Evolutionary conservation across 1,140 invertebrate genomes (phyloP), one percentile per base, ranked within the genome.

Genomic region (Trichoplusia ni): DNA sequence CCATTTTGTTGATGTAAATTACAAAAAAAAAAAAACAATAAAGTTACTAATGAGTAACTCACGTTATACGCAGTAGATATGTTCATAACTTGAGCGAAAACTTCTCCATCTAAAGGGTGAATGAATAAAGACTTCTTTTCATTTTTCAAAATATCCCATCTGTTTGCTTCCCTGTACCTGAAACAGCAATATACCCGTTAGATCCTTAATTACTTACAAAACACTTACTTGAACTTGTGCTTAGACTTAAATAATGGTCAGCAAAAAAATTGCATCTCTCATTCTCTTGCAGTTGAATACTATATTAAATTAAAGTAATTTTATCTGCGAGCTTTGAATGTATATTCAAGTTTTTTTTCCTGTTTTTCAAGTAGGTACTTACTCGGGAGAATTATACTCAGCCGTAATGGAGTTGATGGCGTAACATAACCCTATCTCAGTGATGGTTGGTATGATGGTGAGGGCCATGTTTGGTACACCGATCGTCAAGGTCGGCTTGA

Each of bases 21-120:
- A 23, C 82, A 13, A 35, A 19, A 16, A 2, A 33, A 33, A 4
- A 8, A 2, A 4, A 3, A 29, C 11, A 7, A 13, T 7, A 40
- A 21, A 9, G n/a, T 7, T 4, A 44, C 16, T 2, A 1, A n/a
- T n/a, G n/a, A n/a, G n/a, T n/a, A n/a, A 13, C 25, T 29, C 82
- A 93, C 93, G 73, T 92, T 89, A 71, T 93, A 94, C 13, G 92
- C 90, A 2, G 92, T 92, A 0, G 93, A 93, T 37, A 94, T 89
- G 58, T 94, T 94, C n/a, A 94, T 92, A n/a, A 94, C 90, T 77
- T 94, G 93, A 0, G 93, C 92, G 75, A 94, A 94, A 9, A 94
- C 92, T 81, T 95, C 94, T 1, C 94, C 94, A 74, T 95, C 94
- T 4, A 95, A 70, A 0, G 94, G 94, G 86, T 94, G 94, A 1